These are phyloP conservation scores for Drusus annulatus DNA, from an alignment of 1,140 invertebrate genomes.

Conservation along the genomic window DNA sequence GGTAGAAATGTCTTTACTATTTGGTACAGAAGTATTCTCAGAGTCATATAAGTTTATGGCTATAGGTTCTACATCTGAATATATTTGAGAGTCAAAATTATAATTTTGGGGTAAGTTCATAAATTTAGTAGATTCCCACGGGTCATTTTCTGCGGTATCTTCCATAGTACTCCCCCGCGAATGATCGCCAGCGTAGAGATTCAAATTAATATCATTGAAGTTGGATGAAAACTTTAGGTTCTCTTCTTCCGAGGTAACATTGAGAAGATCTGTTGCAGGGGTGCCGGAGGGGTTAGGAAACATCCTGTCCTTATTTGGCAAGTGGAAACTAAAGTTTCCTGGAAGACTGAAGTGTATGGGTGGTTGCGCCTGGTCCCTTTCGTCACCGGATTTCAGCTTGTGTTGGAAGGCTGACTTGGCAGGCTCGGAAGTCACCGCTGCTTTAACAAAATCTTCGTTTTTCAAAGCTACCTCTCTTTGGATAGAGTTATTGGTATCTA, in stretches of 20 bases:
- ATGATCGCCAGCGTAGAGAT: slow-evolving; percentile 38
- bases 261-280: slow-evolving; percentile 6
- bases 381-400: neutral
- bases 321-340: slow-evolving; percentile 20
- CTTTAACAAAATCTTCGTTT: neutral
- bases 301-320: slow-evolving; percentile 12
- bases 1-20: neutral
- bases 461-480: neutral
- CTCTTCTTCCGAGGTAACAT: slow-evolving; percentile 64
- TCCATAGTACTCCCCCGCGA: slow-evolving; percentile 2
- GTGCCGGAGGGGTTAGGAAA: neutral
- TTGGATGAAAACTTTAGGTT: slow-evolving; percentile 70
- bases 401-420: slow-evolving; percentile 7
- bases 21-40: neutral
- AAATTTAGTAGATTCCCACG: slow-evolving; percentile 43
- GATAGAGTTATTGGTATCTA: slow-evolving; percentile 38
- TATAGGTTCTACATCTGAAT: neutral
- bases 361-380: neutral
- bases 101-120: slow-evolving; percentile 31
- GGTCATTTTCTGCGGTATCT: neutral
- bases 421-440: neutral
- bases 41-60: neutral
- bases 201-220: slow-evolving; percentile 68
- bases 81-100: neutral
- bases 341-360: slow-evolving; percentile 28